Conservation (phyloP, 1,140 invertebrate genomes). For the Papilio helenus region DNA sequence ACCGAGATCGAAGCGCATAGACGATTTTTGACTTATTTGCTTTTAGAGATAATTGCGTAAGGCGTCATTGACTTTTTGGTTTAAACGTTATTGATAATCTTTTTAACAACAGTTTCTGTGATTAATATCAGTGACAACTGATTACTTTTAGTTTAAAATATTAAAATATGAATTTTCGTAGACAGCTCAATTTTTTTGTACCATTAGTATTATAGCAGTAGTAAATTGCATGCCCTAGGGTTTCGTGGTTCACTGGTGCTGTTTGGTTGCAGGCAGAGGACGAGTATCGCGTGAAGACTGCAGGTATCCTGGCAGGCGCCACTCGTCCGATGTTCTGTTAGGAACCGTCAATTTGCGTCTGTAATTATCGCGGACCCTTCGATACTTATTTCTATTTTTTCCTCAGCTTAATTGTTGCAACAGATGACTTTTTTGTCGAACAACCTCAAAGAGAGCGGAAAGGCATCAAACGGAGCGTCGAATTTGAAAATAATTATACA, state of each 20-base stretch:
- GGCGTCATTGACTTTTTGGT: constrained; percentile 50
- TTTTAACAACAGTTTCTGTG: background rate
- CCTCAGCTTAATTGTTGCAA: constrained; percentile 80
- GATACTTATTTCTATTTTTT: constrained; percentile 83
- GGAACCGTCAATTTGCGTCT: constrained; percentile 81
- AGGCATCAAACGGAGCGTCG: constrained; percentile 82
- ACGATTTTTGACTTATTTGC: constrained; percentile 69
- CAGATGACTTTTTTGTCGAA: constrained; percentile 83
- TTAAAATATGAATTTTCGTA: background rate
- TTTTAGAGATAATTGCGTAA: constrained; percentile 61
- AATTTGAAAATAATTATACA: constrained; percentile 84
- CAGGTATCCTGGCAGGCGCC: constrained; percentile 76
- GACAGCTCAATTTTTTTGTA: background rate
- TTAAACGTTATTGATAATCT: constrained; percentile 41
- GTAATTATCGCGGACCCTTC: constrained; percentile 83
- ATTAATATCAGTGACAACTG: background rate
- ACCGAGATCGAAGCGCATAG: constrained; percentile 54
- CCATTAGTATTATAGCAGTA: background rate
- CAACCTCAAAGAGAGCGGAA: constrained; percentile 82
- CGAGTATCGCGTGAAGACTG: constrained; percentile 59
- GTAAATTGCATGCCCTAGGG: constrained; percentile 34
- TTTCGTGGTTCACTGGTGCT: background rate
- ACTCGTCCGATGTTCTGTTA: constrained; percentile 66
- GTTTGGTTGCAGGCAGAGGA: constrained; percentile 34
- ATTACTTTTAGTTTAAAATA: background rate